Evolutionary conservation across 2,797 vertebrate genomes (phyloP), one percentile per base, ranked within the genome.

Genomic region (Etheostoma perlongum): DNA sequence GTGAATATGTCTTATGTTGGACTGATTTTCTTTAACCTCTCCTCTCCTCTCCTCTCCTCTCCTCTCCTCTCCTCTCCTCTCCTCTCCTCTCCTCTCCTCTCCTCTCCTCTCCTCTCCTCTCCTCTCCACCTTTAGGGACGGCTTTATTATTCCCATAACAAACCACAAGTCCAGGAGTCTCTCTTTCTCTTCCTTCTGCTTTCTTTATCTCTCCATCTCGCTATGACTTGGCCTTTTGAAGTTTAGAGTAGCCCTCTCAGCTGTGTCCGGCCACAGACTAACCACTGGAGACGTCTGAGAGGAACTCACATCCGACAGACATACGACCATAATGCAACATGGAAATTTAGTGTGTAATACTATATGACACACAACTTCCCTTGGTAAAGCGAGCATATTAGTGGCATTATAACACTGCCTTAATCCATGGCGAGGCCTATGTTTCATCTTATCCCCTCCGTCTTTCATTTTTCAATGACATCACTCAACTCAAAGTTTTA

Each of bases 131-230:
- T 64, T 79, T 55, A 69, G 68, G 51, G 67, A 58, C 78, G 58
- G 21, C 71, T 68, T 80, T 70, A 81, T 64, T 64, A 59, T 67
- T 79, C 67, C 74, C 66, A 70, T 53, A 67, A 74, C 66, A 74
- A 58, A 79, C 64, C 73, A 12, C 53, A 10, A 16, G 60, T 40
- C 21, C 68, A 25, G 14, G 30, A 71, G 61, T 53, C 14, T 25
- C 48, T 63, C 44, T 40, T 6, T 13, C n/a, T 70, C 58, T 48
- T 18, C 49, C 61, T 47, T 7, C 40, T 30, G 25, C 27, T 51
- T 30, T 55, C 46, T 75, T 64, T 69, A 46, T 59, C 19, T 60
- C 23, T 72, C 60, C 60, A 36, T 71, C 49, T 23, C 53, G 2
- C 53, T 48, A 1, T 58, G 74, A 64, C 61, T 44, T 3, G 12